Evolutionary conservation across 37 sponge, comb jelly and placozoan genomes (phyloP).

Genomic region (Ianthella basta): DNA sequence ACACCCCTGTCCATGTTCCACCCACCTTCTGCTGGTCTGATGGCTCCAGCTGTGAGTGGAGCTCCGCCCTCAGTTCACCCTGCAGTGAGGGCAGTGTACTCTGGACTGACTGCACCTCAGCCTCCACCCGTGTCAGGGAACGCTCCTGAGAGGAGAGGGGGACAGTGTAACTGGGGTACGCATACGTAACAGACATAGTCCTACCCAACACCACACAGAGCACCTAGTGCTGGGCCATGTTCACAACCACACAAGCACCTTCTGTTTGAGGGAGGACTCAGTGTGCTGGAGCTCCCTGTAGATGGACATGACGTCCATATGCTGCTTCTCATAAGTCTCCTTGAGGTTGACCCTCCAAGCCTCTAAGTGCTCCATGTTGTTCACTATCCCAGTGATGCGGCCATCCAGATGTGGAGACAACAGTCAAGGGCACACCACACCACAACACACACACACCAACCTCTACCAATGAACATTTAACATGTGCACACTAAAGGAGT

Average conservation of each 20-base stretch:
- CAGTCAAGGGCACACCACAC: constrained; percentile 48
- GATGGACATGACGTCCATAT: constrained; percentile 75
- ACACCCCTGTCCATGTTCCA: not conserved
- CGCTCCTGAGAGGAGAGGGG: constrained; percentile 40
- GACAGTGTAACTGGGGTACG: not conserved
- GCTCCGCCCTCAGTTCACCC: constrained; percentile 86
- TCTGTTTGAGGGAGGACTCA: constrained; percentile 74
- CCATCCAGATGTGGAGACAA: constrained; percentile 76
- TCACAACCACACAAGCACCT: constrained; percentile 74
- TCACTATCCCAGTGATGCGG: constrained; percentile 53
- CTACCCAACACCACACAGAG: not conserved
- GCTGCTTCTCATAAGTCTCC: constrained; percentile 86
- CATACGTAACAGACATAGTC: not conserved
- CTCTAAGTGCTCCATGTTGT: constrained; percentile 78
- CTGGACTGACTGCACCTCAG: constrained; percentile 53
- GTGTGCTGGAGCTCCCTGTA: constrained; percentile 65
- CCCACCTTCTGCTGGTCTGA: constrained; percentile 75
- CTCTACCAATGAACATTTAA: not conserved
- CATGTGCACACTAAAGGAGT: not conserved
- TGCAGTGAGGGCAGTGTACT: constrained; percentile 61
- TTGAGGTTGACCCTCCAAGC: constrained; percentile 81
- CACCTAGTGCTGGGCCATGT: not conserved
- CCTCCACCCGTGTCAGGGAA: constrained; percentile 42
- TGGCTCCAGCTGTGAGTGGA: constrained; percentile 81
- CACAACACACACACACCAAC: not conserved